Base-by-base conservation (phyloP, 2,888 invertebrate species). In the Ctena decussata region DNA sequence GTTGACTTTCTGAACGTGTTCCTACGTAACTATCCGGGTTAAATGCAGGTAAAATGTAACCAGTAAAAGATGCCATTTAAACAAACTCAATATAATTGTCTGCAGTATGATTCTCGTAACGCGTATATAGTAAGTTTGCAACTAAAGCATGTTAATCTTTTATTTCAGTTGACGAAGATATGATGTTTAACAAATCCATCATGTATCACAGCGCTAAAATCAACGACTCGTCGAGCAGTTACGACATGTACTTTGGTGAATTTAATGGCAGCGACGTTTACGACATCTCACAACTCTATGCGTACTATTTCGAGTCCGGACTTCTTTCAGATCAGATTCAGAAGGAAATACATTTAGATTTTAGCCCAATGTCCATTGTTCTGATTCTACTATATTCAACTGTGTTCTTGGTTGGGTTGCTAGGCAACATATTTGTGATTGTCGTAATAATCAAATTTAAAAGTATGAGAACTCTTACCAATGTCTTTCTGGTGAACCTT, bases 381-480 rank as follows among this genome's bases (percentile, higher is more conserved):
- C 87, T 94, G 8, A 90, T 92, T 41, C 80, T 92, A 1, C 77
- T 93, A 15, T 93, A 93, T 84, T 82, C 84, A 3, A 32, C 91
- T 8, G 90, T 91, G 12, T 93, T 94, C 79, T 35, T 91, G 15
- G 80, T 90, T 0, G 93, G 93, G 0, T 72, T 94, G 0, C 60
- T 90, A 11, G 94, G 93, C 8, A 94, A 94, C 82, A 77, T 91
- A 12, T 92, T 92, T 70, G 93, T 94, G 18, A 92, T 93, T 30
- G 46, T 89, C 21, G 92, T 93, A 8, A 92, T 94, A 11, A 78
- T 91, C 24, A 85, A 90, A 41, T 92, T 92, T 74, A 89, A 91
- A 53, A 91, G 89, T 76, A 93, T 94, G 92, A 84, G 94, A 15
- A 94, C 93, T 0, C 46, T 93, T 11, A 94, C 93, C 18, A 93